Evolutionary conservation across 2,888 invertebrate species (phyloP), one percentile per base, ranked within the genome.

Genomic region (Microplitis manilae): DNA sequence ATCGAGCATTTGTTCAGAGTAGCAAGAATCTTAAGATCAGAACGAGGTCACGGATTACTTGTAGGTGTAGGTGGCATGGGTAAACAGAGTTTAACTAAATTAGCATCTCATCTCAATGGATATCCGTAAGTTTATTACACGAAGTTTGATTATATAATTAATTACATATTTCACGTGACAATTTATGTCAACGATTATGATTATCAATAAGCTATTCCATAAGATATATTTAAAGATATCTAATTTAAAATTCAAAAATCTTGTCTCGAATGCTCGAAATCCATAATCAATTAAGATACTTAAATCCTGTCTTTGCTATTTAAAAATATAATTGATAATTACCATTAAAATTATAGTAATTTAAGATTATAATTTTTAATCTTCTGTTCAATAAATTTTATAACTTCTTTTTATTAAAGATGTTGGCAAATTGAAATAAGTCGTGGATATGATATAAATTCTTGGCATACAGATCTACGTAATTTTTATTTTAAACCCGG

Each of bases 11-110:
- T 96, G 75, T 94, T 95, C n/a, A 92, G 97, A 41, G 92, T 97
- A 72, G 95, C 96, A 0, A 93, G 98, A 61, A 94, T 98, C 80
- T 90, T 98, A 82, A 91, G 97, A 13, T 94, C 95, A 7, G 96
- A 97, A 89, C 93, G 97, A 60, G 97, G 98, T 6, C 97, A 98
- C 90, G 95, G 95, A 20, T 92, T 98, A 62, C 91, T 98, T 82
- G 96, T 97, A 38, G 96, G 96, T 1, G 95, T 96, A 0, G 96
- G 97, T 5, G 97, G 98, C 62, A 95, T 96, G 91, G 98, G 98
- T 78, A 94, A 97, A 75, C 95, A 97, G 85, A 97, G 96, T 80
- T 92, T 97, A 60, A 96, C 97, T 0, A 94, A 93, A 69, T 91
- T 98, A 8, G 96, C 96, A 0, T 94, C 97, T 0, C 96, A 96